Conservation (phyloP, 2,113 vertebrate species). For the Colaptes auratus region DNA sequence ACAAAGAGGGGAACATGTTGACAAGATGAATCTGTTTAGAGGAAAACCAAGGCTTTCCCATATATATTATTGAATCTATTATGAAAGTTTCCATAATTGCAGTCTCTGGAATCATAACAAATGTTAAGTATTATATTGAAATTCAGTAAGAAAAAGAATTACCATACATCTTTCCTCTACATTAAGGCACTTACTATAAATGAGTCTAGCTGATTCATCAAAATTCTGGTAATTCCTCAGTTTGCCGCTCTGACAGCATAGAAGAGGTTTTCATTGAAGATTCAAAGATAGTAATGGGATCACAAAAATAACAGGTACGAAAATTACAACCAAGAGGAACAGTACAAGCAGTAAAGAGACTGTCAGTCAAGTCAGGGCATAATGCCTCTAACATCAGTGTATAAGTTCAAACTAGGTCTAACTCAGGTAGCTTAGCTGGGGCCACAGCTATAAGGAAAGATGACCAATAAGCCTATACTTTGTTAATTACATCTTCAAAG, state of each 20-base stretch:
- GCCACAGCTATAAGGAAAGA: not conserved
- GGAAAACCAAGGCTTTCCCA: not conserved
- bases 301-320: conserved; percentile 38
- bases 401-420: not conserved
- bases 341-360: not conserved
- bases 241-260: not conserved
- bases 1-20: not conserved
- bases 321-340: not conserved
- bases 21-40: not conserved
- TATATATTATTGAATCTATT: not conserved
- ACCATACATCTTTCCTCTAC: not conserved
- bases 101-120: not conserved
- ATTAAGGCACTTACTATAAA: not conserved
- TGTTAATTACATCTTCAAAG: not conserved
- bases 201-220: not conserved
- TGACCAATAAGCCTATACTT: not conserved
- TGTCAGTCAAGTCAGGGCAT: not conserved
- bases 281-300: conserved; percentile 9
- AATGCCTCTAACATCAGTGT: not conserved
- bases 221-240: not conserved
- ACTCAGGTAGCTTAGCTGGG: not conserved
- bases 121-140: not conserved
- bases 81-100: not conserved
- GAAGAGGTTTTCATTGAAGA: not conserved
- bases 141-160: not conserved